Conservation (phyloP, 1,140 invertebrate species). For the Drosophila mojavensis region DNA sequence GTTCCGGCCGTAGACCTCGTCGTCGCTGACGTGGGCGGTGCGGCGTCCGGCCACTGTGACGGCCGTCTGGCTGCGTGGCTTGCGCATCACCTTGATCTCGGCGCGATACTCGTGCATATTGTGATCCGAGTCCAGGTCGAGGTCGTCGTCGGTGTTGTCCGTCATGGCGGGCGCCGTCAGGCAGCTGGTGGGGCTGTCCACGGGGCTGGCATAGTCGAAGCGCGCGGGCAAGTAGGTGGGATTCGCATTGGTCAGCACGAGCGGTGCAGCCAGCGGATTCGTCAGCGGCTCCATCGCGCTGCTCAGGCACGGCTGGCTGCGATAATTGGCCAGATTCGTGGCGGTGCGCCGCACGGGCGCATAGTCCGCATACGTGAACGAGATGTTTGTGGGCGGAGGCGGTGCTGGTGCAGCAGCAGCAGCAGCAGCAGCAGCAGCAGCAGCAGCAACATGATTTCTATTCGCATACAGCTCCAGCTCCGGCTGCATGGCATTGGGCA, state of each 20-base stretch:
- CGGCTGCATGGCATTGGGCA: constrained; percentile 79
- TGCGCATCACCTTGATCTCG: constrained; percentile 88
- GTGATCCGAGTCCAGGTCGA: constrained; percentile 75
- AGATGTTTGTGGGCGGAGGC: constrained; percentile 76
- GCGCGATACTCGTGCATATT: constrained; percentile 85
- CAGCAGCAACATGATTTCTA: not conserved
- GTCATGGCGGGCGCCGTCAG: constrained; percentile 59
- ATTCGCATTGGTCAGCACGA: constrained; percentile 71
- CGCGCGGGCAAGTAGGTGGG: constrained; percentile 58
- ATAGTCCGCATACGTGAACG: constrained; percentile 71
- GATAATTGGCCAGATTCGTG: constrained; percentile 57
- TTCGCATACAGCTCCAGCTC: constrained; percentile 14
- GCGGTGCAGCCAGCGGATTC: constrained; percentile 69
- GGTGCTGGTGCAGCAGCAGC: constrained; percentile 37
- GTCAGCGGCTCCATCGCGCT: constrained; percentile 65
- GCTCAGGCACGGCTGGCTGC: constrained; percentile 74
- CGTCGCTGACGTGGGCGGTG: constrained; percentile 71
- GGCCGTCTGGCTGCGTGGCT: constrained; percentile 87
- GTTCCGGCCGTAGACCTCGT: constrained; percentile 77
- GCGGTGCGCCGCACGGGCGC: constrained; percentile 28
- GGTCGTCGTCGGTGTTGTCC: constrained; percentile 79
- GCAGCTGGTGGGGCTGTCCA: constrained; percentile 72
- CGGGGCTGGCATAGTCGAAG: constrained; percentile 63
- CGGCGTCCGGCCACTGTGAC: constrained; percentile 72
- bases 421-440: constrained; percentile 9